These are phyloP conservation scores for Clavelina lepadiformis DNA, from an alignment of 23 tunicate genomes.

Conservation along the genomic window DNA sequence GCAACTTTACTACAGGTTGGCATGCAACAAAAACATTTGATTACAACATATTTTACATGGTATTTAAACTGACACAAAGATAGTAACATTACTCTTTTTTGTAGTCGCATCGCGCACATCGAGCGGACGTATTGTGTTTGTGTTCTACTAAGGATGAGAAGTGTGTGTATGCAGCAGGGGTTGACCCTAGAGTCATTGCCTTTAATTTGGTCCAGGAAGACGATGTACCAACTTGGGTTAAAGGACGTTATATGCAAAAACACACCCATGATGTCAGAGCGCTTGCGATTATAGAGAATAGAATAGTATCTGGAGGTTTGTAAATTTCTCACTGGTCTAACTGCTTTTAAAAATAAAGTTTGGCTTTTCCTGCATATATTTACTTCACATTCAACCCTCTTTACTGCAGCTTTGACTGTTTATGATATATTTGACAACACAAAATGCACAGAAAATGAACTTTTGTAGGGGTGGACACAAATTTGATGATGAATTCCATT, in stretches of 20 bases:
- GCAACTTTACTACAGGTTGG: slow-evolving; percentile 43
- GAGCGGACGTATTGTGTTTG: slow-evolving; percentile 56
- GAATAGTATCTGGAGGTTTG: slow-evolving; percentile 64
- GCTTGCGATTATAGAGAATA: slow-evolving; percentile 13
- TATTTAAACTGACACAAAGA: too few relatives aligned
- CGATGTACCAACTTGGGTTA: slow-evolving; percentile 35
- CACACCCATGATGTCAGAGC: slow-evolving; percentile 89
- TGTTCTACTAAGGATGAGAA: slow-evolving; percentile 26
- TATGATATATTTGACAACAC: too few relatives aligned
- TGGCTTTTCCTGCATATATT: background rate
- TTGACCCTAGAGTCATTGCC: slow-evolving; percentile 65
- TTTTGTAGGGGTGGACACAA: slow-evolving; percentile 54
- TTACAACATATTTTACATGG: too few relatives aligned
- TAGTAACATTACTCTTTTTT: too few relatives aligned
- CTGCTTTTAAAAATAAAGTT: background rate
- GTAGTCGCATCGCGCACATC: slow-evolving; percentile 48
- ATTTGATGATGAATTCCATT: slow-evolving; percentile 15
- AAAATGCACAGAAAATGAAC: background rate
- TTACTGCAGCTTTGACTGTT: too few relatives aligned
- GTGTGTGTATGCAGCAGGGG: slow-evolving; percentile 55
- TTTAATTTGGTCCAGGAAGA: slow-evolving; percentile 2
- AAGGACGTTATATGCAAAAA: slow-evolving; percentile 31
- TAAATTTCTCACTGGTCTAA: background rate
- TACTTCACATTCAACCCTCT: background rate
- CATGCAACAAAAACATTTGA: background rate